Evolutionary conservation across 2,888 invertebrate genomes (phyloP), one percentile per base, ranked within the genome.

Genomic region (Anaspis maculata): DNA sequence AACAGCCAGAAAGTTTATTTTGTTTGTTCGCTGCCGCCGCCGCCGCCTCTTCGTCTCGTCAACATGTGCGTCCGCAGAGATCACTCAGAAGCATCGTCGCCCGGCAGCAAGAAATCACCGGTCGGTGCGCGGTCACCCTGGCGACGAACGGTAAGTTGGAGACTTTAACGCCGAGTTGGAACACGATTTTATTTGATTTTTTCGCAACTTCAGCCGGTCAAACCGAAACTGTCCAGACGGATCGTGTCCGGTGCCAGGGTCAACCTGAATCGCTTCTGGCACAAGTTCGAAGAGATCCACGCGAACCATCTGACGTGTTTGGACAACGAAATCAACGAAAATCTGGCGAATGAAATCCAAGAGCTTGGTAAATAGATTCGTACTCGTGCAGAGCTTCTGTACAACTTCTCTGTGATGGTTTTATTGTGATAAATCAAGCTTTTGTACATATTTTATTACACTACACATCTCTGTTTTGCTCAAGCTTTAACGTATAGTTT

Each of bases 251-350:
- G 73, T 16, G 69, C 76, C 50, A 70, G 72, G 46, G 71, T 79
- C 57, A 77, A 79, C 59, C 67, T 79, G 44, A 78, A 78, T 63
- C 69, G 71, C 59, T 75, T 75, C 60, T 78, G 77, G 77, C 69
- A 72, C 44, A 72, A 72, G 57, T 72, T 79, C 44, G 77, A 76
- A 49, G 60, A 37, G 58, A 65, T 57, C 67, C 40, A 47, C 68
- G 34, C 53, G 69, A 6, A 5, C 9, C 19, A 5, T 6, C 5
- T 9, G 19, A 6, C 19, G 25, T 10, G 10, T 9, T 67, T 24
- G 13, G 61, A 61, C 30, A 57, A 64, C 39, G 74, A 72, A 56
- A 64, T 71, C 55, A 70, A 63, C 49, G 74, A 76, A 38, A 76
- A 76, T 58, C 60, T 74, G 59, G 68, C 70, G 34, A 75, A 75